Evolutionary conservation across 2,797 vertebrate species (phyloP).

Genomic region (Sebastiscus tertius): DNA sequence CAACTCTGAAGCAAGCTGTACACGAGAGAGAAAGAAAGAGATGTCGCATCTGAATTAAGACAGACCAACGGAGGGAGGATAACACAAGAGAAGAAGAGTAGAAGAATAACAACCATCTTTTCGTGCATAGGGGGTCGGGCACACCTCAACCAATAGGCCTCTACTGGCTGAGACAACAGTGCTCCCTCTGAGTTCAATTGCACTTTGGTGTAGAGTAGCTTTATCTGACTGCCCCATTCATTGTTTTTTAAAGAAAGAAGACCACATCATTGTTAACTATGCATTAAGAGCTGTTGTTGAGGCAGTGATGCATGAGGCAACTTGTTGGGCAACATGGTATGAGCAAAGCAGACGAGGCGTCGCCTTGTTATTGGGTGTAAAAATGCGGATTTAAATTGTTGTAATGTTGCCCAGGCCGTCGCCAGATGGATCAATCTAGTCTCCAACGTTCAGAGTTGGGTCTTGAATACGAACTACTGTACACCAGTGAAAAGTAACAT

Average conservation of each 20-base stretch:
- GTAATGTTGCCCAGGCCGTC: not conserved
- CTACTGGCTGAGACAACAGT: conserved; percentile 73
- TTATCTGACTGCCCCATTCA: conserved; percentile 50
- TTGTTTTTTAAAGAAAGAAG: conserved; percentile 14
- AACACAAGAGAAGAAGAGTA: conserved; percentile 53
- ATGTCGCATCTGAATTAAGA: conserved; percentile 67
- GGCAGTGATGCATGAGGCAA: conserved; percentile 13
- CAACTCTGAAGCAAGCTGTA: conserved; percentile 79
- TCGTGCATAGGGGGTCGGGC: conserved; percentile 70
- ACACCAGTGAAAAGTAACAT: conserved; percentile 55
- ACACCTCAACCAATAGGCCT: conserved; percentile 60
- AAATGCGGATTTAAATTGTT: not conserved
- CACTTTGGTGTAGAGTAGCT: conserved; percentile 80
- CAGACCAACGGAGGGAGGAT: conserved; percentile 61
- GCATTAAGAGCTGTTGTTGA: conserved; percentile 15
- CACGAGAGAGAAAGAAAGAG: conserved; percentile 70
- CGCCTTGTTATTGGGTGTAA: not conserved
- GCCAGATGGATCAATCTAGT: conserved; percentile 5
- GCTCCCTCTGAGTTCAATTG: conserved; percentile 80
- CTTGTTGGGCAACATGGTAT: conserved; percentile 1
- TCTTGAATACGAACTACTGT: conserved; percentile 52
- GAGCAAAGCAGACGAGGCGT: not conserved
- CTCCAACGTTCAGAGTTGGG: conserved; percentile 14
- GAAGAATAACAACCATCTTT: conserved; percentile 53
- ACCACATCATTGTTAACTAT: conserved; percentile 14